These are phyloP conservation scores for Brachypodius melanocephalos DNA, from an alignment of 2,113 vertebrate genomes.

Conservation along the genomic window DNA sequence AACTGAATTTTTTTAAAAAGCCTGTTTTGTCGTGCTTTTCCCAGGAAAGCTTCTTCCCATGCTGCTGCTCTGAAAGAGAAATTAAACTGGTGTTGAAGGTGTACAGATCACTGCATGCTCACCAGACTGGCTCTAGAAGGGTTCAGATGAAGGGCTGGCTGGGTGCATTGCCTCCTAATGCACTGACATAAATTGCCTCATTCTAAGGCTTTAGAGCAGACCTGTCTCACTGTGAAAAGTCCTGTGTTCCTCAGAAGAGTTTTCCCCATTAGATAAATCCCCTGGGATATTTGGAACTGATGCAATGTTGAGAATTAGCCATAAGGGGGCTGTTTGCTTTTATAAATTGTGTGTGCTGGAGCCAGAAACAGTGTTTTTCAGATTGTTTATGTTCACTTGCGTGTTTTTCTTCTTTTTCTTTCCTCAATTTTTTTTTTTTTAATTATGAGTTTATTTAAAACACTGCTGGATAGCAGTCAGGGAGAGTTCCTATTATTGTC, in stretches of 20 bases:
- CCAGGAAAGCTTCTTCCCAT: neutral
- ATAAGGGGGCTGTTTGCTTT: conserved; percentile 23
- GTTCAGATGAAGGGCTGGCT: neutral
- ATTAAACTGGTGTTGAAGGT: neutral
- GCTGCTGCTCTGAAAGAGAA: neutral
- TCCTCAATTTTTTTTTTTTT: neutral
- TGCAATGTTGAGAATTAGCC: conserved; percentile 15
- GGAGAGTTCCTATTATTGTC: neutral
- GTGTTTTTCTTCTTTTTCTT: neutral
- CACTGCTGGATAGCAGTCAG: neutral
- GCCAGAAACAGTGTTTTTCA: neutral
- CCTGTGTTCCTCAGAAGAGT: neutral
- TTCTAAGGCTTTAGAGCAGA: neutral
- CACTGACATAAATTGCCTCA: neutral
- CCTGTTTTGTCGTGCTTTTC: neutral
- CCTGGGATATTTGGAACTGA: neutral
- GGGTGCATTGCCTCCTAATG: neutral
- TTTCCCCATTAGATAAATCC: neutral
- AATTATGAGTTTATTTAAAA: neutral
- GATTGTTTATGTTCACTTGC: neutral
- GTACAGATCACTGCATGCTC: neutral
- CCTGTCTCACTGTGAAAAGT: neutral
- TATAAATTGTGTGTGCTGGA: neutral
- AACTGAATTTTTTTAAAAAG: neutral
- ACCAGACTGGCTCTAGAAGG: neutral